Evolutionary conservation across 2,113 vertebrate genomes (phyloP).

Genomic region (Tylochromis polylepis): DNA sequence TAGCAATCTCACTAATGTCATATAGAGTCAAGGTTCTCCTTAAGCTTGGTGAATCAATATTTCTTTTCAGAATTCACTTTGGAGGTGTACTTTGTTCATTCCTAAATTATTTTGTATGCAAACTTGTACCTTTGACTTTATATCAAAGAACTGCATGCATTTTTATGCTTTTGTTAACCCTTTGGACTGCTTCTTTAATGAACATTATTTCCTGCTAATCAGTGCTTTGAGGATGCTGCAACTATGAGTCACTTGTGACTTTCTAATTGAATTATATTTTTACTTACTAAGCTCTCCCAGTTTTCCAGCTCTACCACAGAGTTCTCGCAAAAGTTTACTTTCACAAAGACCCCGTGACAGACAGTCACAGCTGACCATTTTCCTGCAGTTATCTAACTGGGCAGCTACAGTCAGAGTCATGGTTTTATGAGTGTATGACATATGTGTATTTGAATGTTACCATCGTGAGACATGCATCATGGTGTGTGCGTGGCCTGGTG

Average conservation of each 20-base stretch:
- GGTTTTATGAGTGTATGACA: background rate
- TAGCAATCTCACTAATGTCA: background rate
- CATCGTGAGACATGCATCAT: background rate
- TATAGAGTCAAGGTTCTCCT: background rate
- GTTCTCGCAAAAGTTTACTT: background rate
- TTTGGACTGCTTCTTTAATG: background rate
- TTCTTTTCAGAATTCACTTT: background rate
- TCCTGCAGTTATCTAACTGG: background rate
- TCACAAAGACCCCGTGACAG: background rate
- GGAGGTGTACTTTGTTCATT: background rate
- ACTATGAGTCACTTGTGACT: background rate
- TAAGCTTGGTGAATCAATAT: background rate
- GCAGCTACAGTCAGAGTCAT: background rate
- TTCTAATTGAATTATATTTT: background rate
- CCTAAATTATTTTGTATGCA: background rate
- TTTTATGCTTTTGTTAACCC: background rate
- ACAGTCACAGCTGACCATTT: background rate
- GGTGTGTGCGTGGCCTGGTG: background rate
- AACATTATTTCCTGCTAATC: background rate
- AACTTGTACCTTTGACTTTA: background rate
- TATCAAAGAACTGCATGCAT: background rate
- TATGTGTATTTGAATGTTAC: slow-evolving; percentile 11
- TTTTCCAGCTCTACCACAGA: background rate
- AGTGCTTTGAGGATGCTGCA: background rate
- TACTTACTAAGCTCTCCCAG: background rate